Evolutionary conservation across 1,140 invertebrate genomes (phyloP).

Genomic region (Zaprionus davidi): DNA sequence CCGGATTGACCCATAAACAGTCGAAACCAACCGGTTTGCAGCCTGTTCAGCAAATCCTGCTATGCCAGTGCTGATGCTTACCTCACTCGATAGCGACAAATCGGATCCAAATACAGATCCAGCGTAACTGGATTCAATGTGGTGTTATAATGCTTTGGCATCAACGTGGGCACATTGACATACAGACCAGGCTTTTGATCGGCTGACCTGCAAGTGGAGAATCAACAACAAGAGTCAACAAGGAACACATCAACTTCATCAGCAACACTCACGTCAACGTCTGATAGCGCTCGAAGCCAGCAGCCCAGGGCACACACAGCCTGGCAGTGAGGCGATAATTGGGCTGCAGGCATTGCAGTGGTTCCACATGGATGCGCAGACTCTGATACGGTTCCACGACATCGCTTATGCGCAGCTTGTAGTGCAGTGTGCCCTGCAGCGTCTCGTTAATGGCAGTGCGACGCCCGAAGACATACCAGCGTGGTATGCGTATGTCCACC

Average conservation of each 20-base stretch:
- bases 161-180: slow-evolving; percentile 85
- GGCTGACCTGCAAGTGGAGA: slow-evolving; percentile 32
- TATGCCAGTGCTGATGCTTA: slow-evolving; percentile 43
- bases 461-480: slow-evolving; percentile 77
- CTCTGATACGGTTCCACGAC: slow-evolving; percentile 87
- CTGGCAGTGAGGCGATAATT: slow-evolving; percentile 86
- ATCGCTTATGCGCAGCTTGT: slow-evolving; percentile 85
- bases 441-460: slow-evolving; percentile 85
- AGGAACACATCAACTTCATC: not conserved
- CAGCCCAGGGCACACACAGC: slow-evolving; percentile 87
- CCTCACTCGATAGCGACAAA: slow-evolving; percentile 86
- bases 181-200: slow-evolving; percentile 83
- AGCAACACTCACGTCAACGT: slow-evolving; percentile 86
- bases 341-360: slow-evolving; percentile 84
- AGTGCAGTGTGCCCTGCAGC: slow-evolving; percentile 84
- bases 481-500: slow-evolving; percentile 85
- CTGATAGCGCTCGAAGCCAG: slow-evolving; percentile 86
- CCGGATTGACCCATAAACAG: not conserved
- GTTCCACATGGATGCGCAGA: slow-evolving; percentile 86
- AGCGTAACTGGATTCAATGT: slow-evolving; percentile 82
- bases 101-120: slow-evolving; percentile 86
- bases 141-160: slow-evolving; percentile 77
- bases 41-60: not conserved
- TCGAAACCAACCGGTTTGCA: not conserved
- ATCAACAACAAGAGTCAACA: not conserved